These are phyloP conservation scores for Apamea epomidion DNA, from an alignment of 2,888 invertebrate genomes.

Conservation along the genomic window DNA sequence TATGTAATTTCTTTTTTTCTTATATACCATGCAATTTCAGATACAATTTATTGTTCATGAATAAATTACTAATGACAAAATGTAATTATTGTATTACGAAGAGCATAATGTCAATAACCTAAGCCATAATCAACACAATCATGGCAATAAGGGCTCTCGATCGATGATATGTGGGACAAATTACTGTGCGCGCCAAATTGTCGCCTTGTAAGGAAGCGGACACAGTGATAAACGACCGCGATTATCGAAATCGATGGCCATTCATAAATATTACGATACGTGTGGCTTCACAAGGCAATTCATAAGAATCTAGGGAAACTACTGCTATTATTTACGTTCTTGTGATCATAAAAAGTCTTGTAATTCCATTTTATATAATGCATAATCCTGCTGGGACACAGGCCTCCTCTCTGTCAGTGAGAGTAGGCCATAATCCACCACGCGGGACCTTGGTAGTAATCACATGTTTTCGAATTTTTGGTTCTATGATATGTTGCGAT, in stretches of 20 bases:
- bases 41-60: too few species aligned
- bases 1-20: too few species aligned
- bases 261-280: background rate
- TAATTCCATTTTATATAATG: too few species aligned
- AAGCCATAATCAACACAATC: constrained; percentile 65
- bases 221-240: background rate
- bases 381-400: too few species aligned
- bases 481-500: too few species aligned
- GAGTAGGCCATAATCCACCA: too few species aligned
- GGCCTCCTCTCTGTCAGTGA: too few species aligned
- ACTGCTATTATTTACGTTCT: background rate
- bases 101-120: constrained; percentile 51
- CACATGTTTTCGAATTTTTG: too few species aligned
- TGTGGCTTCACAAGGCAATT: background rate
- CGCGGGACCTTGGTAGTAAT: too few species aligned
- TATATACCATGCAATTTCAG: too few species aligned
- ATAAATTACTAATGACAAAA: background rate
- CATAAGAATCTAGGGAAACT: background rate
- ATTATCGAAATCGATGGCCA: background rate
- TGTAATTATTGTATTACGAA: constrained; percentile 18
- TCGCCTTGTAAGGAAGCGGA: constrained; percentile 52
- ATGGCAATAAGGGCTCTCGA: constrained; percentile 56
- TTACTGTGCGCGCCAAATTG: constrained; percentile 71
- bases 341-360: too few species aligned
- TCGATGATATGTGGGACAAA: constrained; percentile 68